These are phyloP conservation scores for Grallaria varia DNA, from an alignment of 2,113 vertebrate genomes.

Conservation along the genomic window DNA sequence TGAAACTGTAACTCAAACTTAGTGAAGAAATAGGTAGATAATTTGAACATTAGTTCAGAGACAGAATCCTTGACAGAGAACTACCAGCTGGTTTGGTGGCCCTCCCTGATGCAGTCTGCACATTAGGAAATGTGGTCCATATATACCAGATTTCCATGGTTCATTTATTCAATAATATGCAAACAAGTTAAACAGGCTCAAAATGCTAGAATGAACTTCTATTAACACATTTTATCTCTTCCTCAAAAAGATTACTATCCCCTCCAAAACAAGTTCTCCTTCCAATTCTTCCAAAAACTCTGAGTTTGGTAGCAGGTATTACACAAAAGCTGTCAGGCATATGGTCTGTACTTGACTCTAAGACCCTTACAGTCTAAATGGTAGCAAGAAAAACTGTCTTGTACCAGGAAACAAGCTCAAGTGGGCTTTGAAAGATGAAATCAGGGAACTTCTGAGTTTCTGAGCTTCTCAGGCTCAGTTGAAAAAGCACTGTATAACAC, in stretches of 20 bases:
- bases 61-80: background rate
- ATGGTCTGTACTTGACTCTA: background rate
- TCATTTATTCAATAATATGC: background rate
- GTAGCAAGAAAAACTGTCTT: background rate
- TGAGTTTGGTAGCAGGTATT: background rate
- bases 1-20: background rate
- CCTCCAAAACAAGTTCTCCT: background rate
- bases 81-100: background rate
- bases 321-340: background rate
- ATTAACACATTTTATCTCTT: background rate
- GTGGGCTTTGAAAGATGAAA: background rate
- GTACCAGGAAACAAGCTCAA: background rate
- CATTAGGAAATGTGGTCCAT: background rate
- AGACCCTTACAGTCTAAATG: background rate
- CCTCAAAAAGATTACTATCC: background rate
- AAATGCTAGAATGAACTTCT: background rate
- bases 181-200: background rate
- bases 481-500: background rate
- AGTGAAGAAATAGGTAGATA: background rate
- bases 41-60: background rate
- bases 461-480: background rate
- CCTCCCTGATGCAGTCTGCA: background rate
- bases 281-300: background rate
- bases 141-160: background rate
- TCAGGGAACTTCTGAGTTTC: background rate